Evolutionary conservation across 2,888 invertebrate species (phyloP).

Genomic region (Drosophila mulleri): DNA sequence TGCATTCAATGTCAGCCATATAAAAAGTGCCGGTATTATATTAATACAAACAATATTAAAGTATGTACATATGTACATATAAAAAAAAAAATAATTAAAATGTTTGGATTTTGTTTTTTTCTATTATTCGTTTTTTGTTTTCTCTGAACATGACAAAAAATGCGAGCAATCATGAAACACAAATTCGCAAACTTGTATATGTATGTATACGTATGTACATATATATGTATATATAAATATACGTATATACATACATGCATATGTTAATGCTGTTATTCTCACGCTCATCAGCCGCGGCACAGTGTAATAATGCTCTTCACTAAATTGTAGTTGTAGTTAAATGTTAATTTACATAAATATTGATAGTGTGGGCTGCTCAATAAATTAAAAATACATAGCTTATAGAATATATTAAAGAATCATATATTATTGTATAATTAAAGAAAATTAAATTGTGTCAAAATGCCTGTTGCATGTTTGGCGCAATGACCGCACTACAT

Average conservation of each 20-base stretch:
- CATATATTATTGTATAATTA: background rate
- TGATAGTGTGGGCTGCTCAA: background rate
- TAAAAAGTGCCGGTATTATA: conserved; percentile 45
- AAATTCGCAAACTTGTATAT: background rate
- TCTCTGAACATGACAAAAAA: conserved; percentile 34
- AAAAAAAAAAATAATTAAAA: conserved; percentile 38
- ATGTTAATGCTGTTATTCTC: conserved; percentile 40
- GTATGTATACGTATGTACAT: background rate
- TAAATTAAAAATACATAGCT: background rate
- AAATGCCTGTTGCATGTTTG: conserved; percentile 47
- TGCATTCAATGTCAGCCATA: conserved; percentile 32
- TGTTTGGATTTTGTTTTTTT: conserved; percentile 60
- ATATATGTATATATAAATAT: too few species aligned
- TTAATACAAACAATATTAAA: conserved; percentile 62
- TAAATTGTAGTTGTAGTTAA: background rate
- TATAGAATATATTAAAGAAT: background rate
- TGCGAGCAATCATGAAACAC: conserved; percentile 35
- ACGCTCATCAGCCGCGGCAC: conserved; percentile 35
- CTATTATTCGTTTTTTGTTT: conserved; percentile 21
- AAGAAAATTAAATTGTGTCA: background rate
- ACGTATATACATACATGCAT: background rate
- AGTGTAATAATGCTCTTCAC: conserved; percentile 19
- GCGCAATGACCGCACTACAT: background rate
- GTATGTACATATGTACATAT: conserved; percentile 57
- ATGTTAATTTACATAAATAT: background rate